Conservation (phyloP, 1,140 invertebrate genomes). For the Akabosia matsudoensis region DNA sequence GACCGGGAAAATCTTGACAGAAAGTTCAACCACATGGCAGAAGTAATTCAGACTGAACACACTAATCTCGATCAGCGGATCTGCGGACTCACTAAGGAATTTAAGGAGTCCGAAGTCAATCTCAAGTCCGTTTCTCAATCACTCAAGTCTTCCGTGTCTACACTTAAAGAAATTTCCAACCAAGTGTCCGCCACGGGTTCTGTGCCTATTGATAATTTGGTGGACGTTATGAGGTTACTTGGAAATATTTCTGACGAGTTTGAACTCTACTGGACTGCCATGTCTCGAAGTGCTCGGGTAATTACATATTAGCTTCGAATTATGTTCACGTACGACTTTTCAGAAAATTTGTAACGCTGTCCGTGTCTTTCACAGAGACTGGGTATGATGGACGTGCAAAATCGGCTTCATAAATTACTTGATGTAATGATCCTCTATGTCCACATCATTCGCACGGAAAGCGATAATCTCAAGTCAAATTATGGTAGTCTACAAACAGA, state of each 20-base stretch:
- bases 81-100: background rate
- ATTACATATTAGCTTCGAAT: background rate
- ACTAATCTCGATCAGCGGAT: constrained; percentile 8
- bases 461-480: constrained; percentile 26
- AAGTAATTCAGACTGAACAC: constrained; percentile 39
- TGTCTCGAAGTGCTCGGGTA: constrained; percentile 34
- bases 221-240: constrained; percentile 22
- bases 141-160: constrained; percentile 14
- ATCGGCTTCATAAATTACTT: constrained; percentile 42
- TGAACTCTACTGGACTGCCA: constrained; percentile 23
- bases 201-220: background rate
- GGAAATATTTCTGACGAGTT: constrained; percentile 33
- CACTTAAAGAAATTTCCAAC: constrained; percentile 10
- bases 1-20: constrained; percentile 18
- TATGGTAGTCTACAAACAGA: background rate
- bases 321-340: no score
- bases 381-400: constrained; percentile 43
- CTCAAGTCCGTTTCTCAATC: constrained; percentile 8
- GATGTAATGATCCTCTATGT: constrained; percentile 46
- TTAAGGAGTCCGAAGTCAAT: background rate
- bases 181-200: background rate
- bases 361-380: constrained; percentile 28
- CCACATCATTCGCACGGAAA: constrained; percentile 35
- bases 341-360: no score
- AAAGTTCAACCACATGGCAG: constrained; percentile 35